These are phyloP conservation scores for Copidosoma floridanum DNA, from an alignment of 1,140 invertebrate genomes.

Conservation along the genomic window DNA sequence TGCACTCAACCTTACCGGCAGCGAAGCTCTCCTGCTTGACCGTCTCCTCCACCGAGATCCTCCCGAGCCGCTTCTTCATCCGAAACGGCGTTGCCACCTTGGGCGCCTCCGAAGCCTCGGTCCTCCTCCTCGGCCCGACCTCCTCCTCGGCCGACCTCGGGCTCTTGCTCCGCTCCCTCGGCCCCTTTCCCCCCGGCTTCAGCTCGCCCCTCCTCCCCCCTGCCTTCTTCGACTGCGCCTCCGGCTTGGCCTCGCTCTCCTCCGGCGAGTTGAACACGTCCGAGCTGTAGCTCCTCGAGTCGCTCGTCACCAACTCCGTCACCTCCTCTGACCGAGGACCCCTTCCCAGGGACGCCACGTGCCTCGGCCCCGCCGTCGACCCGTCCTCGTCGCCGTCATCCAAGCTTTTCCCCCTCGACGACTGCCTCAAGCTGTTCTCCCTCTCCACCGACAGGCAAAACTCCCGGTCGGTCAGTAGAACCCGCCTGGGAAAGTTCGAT, in stretches of 20 bases:
- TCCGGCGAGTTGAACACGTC: slow-evolving; percentile 45
- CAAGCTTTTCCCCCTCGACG: slow-evolving; percentile 31
- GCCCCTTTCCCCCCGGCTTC: not conserved
- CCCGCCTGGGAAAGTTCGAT: slow-evolving; percentile 43
- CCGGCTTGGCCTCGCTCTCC: slow-evolving; percentile 3
- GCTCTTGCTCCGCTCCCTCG: not conserved
- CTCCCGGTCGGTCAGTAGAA: slow-evolving; percentile 51
- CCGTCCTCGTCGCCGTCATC: slow-evolving; percentile 52
- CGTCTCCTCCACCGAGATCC: slow-evolving; percentile 50
- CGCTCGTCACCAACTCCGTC: slow-evolving; percentile 32
- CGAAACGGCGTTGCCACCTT: slow-evolving; percentile 50
- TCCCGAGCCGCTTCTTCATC: slow-evolving; percentile 49
- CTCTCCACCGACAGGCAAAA: slow-evolving; percentile 52
- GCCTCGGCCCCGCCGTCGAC: slow-evolving; percentile 36
- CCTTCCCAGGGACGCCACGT: slow-evolving; percentile 42
- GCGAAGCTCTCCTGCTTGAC: slow-evolving; percentile 53
- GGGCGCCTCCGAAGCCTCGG: slow-evolving; percentile 50
- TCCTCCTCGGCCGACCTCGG: slow-evolving; percentile 30
- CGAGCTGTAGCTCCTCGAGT: slow-evolving; percentile 45
- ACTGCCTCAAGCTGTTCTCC: slow-evolving; percentile 46
- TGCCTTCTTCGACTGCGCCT: not conserved
- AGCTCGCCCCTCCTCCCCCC: not conserved
- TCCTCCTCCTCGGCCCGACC: too few species aligned
- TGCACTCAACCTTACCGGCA: slow-evolving; percentile 44
- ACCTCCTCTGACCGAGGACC: slow-evolving; percentile 38